Base-by-base conservation (phyloP, 1,140 invertebrate genomes). In the Bombus fervidus region DNA sequence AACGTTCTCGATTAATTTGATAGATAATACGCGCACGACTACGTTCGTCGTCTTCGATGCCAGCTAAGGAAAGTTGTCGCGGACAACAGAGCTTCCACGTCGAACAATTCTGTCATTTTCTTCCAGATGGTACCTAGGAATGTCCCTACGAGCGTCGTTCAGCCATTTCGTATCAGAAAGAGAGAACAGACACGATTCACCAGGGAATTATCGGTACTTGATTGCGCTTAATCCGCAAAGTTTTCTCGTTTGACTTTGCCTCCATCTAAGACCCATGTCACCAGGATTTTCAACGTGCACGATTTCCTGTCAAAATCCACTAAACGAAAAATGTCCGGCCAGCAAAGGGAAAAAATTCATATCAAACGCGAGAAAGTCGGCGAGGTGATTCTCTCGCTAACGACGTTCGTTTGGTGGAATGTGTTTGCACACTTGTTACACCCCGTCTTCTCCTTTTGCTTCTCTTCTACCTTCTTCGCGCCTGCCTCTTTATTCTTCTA, bases 221-320 rank as follows among this genome's bases (percentile, higher is more conserved):
- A 91, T 91, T 91, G 87, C 86, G 84, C 84, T 91, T 90, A 91
- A 91, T 91, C 89, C 89, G 84, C 83, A 87, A 91, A 91, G 89
- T 91, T 91, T 91, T 90, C 84, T 88, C 89, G 89, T 91, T 90
- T 91, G 89, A 90, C 89, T 90, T 88, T 64, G 74, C 68, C 72
- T 28, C 71, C 74, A 41, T 28, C 77, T 82, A 86, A 78, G 69
- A 77, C 69, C 64, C 8, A 28, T 53, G 82, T 83, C 81, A 74
- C 79, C 43, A 57, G 28, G 59, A 28, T 31, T 73, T 72, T 53
- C 71, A 64, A 12, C n/a, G 83, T 41, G 80, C 76, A 59, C 66
- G 74, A 82, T 85, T 90, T 85, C 59, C 86, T n/a, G 31, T 66
- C n/a, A 69, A 41, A 37, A 71, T 85, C 74, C 57, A 22, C 34